Evolutionary conservation across 2,113 vertebrate genomes (phyloP).

Genomic region (Pollimyrus isidori): DNA sequence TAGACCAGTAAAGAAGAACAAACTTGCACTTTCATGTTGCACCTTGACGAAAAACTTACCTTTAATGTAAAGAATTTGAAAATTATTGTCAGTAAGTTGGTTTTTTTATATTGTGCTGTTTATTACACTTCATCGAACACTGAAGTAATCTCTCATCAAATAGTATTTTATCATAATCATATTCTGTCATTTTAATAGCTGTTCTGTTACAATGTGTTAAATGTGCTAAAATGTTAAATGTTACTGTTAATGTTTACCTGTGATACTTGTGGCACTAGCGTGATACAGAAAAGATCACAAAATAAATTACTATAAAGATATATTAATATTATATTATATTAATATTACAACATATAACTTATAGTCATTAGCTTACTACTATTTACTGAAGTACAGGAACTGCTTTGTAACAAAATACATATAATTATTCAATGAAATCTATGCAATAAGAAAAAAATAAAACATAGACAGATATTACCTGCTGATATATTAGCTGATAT

Average conservation of each 20-base stretch:
- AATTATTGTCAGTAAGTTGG: background rate
- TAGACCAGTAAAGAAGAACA: background rate
- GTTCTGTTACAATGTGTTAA: background rate
- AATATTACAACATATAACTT: background rate
- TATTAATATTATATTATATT: background rate
- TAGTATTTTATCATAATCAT: background rate
- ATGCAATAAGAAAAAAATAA: constrained; percentile 12
- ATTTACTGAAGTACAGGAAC: background rate
- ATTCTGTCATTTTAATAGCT: background rate
- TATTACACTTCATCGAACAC: background rate
- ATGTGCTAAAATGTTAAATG: background rate
- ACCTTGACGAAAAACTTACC: background rate
- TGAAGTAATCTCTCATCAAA: background rate
- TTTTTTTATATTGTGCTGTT: background rate
- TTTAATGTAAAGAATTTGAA: constrained; percentile 32
- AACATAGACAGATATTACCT: background rate
- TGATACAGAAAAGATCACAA: background rate
- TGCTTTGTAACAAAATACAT: background rate
- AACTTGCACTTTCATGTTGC: constrained; percentile 7
- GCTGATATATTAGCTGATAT: background rate
- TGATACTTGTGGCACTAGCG: constrained; percentile 11
- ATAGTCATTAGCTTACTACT: background rate
- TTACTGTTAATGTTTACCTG: background rate
- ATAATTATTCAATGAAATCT: background rate
- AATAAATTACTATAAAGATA: background rate